These are phyloP conservation scores for Hylaeus anthracinus DNA, from an alignment of 1,140 invertebrate species.

Conservation along the genomic window DNA sequence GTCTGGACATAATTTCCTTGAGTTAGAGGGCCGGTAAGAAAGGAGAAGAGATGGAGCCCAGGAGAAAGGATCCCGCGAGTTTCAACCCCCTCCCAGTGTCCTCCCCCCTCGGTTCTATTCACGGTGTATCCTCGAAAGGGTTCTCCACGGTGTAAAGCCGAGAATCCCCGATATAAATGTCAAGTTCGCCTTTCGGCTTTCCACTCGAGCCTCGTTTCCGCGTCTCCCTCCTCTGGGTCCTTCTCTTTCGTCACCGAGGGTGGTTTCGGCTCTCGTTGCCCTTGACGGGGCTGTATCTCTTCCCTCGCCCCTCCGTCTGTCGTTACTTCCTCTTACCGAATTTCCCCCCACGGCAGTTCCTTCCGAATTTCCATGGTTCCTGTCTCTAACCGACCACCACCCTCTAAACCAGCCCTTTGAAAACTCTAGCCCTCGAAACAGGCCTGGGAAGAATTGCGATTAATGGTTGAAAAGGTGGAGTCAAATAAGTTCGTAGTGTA, in stretches of 20 bases:
- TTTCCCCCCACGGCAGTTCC: not conserved
- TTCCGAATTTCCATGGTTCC: conserved; percentile 45
- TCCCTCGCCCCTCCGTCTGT: conserved; percentile 34
- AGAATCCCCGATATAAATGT: conserved; percentile 80
- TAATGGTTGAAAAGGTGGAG: too few species aligned
- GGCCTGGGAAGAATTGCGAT: too few species aligned
- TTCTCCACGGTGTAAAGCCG: conserved; percentile 77
- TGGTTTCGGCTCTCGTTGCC: conserved; percentile 64
- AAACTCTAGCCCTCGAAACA: too few species aligned
- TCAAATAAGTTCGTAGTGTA: too few species aligned
- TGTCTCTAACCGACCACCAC: too few species aligned
- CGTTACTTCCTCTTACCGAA: conserved; percentile 51
- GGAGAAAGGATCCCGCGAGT: conserved; percentile 37
- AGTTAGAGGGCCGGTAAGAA: conserved; percentile 17
- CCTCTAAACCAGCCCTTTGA: too few species aligned
- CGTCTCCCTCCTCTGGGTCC: conserved; percentile 10
- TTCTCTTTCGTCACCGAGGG: conserved; percentile 63
- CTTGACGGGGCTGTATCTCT: conserved; percentile 58
- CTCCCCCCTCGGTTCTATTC: conserved; percentile 26
- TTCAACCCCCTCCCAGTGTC: not conserved
- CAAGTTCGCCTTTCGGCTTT: conserved; percentile 78
- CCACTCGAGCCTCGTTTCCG: conserved; percentile 43
- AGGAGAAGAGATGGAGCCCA: conserved; percentile 4
- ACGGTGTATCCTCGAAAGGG: conserved; percentile 63
- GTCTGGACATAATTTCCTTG: conserved; percentile 39